Evolutionary conservation across 2,888 invertebrate genomes (phyloP), one percentile per base, ranked within the genome.

Genomic region (Theretra japonica): DNA sequence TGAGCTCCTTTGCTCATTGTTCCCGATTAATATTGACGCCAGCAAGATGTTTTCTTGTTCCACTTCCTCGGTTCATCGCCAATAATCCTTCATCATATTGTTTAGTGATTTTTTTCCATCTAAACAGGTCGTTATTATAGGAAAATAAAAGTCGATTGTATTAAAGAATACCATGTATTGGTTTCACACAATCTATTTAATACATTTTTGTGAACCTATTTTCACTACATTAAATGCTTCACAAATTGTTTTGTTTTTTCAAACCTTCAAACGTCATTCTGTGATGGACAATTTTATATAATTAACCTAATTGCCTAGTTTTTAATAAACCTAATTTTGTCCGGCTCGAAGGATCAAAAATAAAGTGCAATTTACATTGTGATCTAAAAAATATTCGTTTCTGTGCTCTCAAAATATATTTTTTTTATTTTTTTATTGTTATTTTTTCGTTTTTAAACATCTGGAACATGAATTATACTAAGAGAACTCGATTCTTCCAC

Each of bases 161-260:
- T n/a, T 53, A 56, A 56, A 69, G 15, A 69, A 69, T 56, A 69
- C n/a, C 28, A 53, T 69, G 11, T 69, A 50, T 68, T 21, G 21
- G 11, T 48, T 69, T 69, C 28, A 53, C 19, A 56, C 50, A 65
- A 53, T 53, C 25, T 68, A 28, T 56, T 56, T 28, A 69, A 21
- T 30, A 56, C 23, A 69, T 30, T 50, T 65, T 25, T 30, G 65
- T 65, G 65, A 65, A 15, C 21, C 48, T 65, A 65, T 41, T 48
- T 33, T 23, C 4, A 11, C 53, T 53, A n/a, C 53, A 53, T 53
- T n/a, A 1, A 53, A n/a, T 53, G 53, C 53, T 19, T n/a, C n/a
- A 53, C 6, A n/a, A 6, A 53, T n/a, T 53, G n/a, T 53, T 53
- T 5, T 53, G 53, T n/a, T 53, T n/a, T 28, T 53, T n/a, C 41